Conservation (phyloP, 2,888 invertebrate species). For the Aphrophora alni region DNA sequence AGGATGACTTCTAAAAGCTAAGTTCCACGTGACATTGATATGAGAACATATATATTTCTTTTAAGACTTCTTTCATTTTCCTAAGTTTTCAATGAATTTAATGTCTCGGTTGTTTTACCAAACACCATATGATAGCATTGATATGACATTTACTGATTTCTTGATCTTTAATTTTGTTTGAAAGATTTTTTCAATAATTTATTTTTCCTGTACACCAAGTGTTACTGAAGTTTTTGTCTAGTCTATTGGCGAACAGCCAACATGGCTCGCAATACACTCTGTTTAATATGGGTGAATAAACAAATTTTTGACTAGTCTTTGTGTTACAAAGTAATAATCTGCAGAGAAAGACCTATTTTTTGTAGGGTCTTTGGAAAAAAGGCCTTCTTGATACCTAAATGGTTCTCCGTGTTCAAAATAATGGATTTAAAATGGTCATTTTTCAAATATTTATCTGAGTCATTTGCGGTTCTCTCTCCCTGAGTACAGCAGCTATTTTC, state of each 20-base stretch:
- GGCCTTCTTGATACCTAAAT: too few relatives aligned
- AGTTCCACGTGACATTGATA: not conserved
- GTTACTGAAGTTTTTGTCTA: not conserved
- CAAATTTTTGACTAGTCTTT: not conserved
- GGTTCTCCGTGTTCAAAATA: too few relatives aligned
- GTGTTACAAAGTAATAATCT: slow-evolving; percentile 4
- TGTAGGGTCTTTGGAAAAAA: too few relatives aligned
- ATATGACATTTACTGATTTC: not conserved
- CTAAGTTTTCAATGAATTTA: not conserved
- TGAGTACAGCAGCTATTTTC: too few relatives aligned
- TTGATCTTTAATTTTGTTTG: not conserved
- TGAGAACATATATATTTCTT: not conserved
- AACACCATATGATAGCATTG: not conserved
- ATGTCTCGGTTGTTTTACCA: too few relatives aligned
- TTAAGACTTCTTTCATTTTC: slow-evolving; percentile 1
- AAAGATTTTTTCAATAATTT: not conserved
- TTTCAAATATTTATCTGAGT: too few relatives aligned
- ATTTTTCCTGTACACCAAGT: slow-evolving; percentile 1
- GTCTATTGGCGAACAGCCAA: slow-evolving; percentile 14
- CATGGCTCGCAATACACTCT: slow-evolving; percentile 9
- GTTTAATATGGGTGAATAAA: not conserved
- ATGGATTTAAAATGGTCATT: too few relatives aligned
- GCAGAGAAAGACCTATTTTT: not conserved
- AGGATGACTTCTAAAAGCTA: not conserved
- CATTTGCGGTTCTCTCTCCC: too few relatives aligned